A percentile compares a stretch with the other conserved stretches of the same genome.
Evolutionary conservation across 2,113 vertebrate species (phyloP).

Genomic region (Litocranius walleri): DNA sequence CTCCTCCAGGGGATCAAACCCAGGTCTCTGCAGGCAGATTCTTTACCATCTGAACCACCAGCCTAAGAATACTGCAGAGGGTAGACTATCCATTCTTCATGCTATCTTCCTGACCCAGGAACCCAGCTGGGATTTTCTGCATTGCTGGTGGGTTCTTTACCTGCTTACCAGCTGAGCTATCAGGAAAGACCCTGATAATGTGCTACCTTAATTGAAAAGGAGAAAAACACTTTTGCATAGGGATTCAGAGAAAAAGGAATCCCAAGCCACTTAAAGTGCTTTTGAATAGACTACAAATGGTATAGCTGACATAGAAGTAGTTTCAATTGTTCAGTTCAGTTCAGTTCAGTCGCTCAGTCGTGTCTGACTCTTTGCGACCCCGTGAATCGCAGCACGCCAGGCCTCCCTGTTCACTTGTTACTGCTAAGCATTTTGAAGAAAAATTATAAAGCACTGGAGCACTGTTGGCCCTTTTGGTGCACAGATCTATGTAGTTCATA

Average conservation of each 20-base stretch:
- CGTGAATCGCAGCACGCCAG: accelerated
- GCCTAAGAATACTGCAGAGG: too few species aligned
- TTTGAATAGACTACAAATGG: neutral
- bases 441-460: neutral
- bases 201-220: neutral
- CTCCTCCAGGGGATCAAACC: neutral
- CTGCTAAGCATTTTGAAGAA: neutral
- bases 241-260: neutral
- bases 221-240: neutral
- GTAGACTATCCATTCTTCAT: neutral
- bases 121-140: neutral
- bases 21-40: neutral
- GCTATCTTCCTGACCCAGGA: neutral
- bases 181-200: neutral
- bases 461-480: neutral
- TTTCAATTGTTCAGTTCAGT: too few species aligned
- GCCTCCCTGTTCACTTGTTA: too few species aligned
- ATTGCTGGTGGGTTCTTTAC: neutral
- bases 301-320: neutral
- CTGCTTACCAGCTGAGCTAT: neutral
- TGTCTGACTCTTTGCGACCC: too few species aligned
- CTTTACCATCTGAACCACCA: too few species aligned
- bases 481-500: neutral
- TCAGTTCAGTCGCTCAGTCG: too few species aligned
- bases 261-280: neutral